Base-by-base conservation (phyloP, 2,113 vertebrate genomes). In the Paedocypris sp. region DNA sequence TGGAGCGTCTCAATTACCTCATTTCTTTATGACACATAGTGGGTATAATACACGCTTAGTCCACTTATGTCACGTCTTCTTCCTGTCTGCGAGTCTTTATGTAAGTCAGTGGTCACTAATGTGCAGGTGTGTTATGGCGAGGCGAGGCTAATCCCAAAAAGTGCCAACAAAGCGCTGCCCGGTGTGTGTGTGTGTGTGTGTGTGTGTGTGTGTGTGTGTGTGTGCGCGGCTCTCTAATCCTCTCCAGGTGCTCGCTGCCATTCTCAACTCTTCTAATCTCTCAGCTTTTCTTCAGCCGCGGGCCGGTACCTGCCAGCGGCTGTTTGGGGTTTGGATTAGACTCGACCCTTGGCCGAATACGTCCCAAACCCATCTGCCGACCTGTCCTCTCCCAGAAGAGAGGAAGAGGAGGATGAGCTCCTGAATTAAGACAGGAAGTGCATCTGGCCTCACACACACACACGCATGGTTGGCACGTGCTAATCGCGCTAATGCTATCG, bases 311-410 rank as follows among this genome's bases (percentile, higher is more conserved):
- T 71, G 60, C 50, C 63, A 50, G 15, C 59, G 11, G 10, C 43
- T 63, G 64, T 52, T 78, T 57, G 62, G 67, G 49, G 70, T 73
- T 28, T 19, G 36, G 68, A 62, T 75, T 62, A 75, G 62, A 72
- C 70, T 56, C 42, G 11, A 45, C 66, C 52, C 47, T 58, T 8
- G 16, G 64, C 74, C 68, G 71, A 68, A 76, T 71, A n/a, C n/a
- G 72, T 74, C 60, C 69, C 36, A 1, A 23, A 45, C 46, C 78
- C 75, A 77, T 83, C 75, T 77, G 80, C 79, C 75, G 70, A 51
- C 64, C 1, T 6, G 18, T 54, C 54, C 47, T 20, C 64, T 54
- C 70, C 31, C 45, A 36, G 33, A 68, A 73, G 45, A 28, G 56
- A 42, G 13, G 48, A 39, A 15, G 47, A 68, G 61, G 35, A 73